phyloP scores from a whole-genome alignment of 2,888 invertebrate species.

The Microplitis manilae region DNA sequence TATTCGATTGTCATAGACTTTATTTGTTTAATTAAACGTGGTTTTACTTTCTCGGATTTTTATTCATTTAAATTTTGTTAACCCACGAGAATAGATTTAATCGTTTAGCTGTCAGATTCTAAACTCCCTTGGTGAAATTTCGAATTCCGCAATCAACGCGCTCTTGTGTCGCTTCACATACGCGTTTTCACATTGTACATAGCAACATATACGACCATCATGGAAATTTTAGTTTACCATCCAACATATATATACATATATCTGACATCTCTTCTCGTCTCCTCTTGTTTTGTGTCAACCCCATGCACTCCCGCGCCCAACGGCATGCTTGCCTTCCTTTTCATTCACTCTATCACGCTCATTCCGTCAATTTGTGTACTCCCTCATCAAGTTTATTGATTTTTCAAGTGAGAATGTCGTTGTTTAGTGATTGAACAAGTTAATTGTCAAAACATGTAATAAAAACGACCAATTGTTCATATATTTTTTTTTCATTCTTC shows the following conservation, averaged over 20 bases:
- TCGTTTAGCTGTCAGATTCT: conserved; percentile 16
- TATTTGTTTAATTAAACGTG: neutral
- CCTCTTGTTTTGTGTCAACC: neutral
- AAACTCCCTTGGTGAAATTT: conserved; percentile 8
- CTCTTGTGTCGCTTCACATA: conserved; percentile 10
- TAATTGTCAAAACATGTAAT: conserved; percentile 27
- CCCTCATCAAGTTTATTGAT: conserved; percentile 28
- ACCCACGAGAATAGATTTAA: conserved; percentile 29
- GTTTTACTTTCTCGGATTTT: conserved; percentile 12
- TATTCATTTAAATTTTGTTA: conserved; percentile 22
- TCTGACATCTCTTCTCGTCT: conserved; percentile 9
- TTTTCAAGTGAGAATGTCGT: conserved; percentile 9
- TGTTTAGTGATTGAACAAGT: conserved; percentile 28
- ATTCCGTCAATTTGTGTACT: conserved; percentile 7
- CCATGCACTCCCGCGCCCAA: neutral
- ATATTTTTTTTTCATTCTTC: neutral
- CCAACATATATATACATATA: neutral
- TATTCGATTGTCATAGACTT: neutral
- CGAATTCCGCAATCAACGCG: conserved; percentile 20
- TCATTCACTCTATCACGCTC: conserved; percentile 1
- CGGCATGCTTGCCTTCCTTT: neutral
- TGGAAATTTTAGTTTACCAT: neutral
- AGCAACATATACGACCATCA: neutral
- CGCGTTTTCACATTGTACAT: neutral
- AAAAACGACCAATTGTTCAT: conserved; percentile 7